Evolutionary conservation across 2,113 vertebrate species (phyloP).

Genomic region (Nannospalax galili): DNA sequence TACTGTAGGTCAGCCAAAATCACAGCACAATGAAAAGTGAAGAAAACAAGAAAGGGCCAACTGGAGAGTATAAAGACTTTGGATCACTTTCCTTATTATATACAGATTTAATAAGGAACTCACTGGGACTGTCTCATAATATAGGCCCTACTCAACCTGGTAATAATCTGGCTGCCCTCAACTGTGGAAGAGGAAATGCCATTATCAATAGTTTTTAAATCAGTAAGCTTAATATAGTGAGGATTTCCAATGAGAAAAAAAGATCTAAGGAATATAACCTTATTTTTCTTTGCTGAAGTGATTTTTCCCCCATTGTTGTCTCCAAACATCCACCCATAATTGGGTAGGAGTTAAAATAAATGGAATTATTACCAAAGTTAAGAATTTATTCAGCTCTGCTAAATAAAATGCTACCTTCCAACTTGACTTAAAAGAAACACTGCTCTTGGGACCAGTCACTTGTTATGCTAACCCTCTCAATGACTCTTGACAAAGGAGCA

Average conservation of each 20-base stretch:
- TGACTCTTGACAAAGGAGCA: neutral
- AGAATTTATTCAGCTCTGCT: neutral
- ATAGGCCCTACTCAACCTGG: constrained; percentile 38
- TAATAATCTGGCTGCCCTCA: constrained; percentile 58
- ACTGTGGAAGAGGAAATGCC: constrained; percentile 13
- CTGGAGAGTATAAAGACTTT: constrained; percentile 4
- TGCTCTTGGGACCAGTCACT: neutral
- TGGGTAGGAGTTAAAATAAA: neutral
- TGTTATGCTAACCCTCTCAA: neutral
- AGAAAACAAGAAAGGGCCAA: constrained; percentile 42
- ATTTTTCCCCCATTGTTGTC: neutral
- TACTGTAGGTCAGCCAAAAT: constrained; percentile 1
- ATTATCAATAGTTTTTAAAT: constrained; percentile 65
- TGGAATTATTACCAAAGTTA: neutral
- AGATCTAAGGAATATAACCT: neutral
- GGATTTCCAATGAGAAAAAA: constrained; percentile 48
- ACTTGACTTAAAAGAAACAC: neutral
- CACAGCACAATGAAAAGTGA: constrained; percentile 52
- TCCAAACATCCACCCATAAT: neutral
- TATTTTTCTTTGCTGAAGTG: neutral
- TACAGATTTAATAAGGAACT: constrained; percentile 76
- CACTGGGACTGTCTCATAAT: constrained; percentile 54
- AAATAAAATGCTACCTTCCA: neutral
- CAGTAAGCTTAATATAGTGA: constrained; percentile 39
- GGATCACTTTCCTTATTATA: constrained; percentile 40